Percentiles rank a stretch among this genome's conserved stretches.
phyloP scores from a whole-genome alignment of 2,888 invertebrate genomes.

The Metallyticus violacea region DNA sequence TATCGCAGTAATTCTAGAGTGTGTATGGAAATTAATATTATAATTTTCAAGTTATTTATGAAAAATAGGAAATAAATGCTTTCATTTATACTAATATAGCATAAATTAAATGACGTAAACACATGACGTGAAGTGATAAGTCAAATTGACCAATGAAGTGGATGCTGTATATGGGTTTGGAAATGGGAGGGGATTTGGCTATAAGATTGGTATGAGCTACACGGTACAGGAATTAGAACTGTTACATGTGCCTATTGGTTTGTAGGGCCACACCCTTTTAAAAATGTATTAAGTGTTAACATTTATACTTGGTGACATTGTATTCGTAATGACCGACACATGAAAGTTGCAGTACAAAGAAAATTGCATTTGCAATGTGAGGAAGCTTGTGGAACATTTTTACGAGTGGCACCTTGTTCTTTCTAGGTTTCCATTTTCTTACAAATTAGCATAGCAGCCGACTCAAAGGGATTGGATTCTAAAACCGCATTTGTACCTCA shows the following conservation, averaged over 20 bases:
- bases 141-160: background rate
- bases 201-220: background rate
- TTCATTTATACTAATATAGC: background rate
- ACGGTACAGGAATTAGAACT: background rate
- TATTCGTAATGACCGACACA: background rate
- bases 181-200: background rate
- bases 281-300: background rate
- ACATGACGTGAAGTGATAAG: constrained; percentile 13
- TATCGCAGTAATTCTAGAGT: background rate
- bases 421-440: background rate
- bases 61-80: background rate
- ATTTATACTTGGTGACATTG: background rate
- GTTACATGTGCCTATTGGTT: background rate
- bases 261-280: constrained; percentile 16
- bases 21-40: background rate
- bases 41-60: background rate
- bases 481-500: background rate
- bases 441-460: background rate
- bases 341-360: background rate
- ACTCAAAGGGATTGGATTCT: background rate
- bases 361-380: background rate
- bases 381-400: background rate
- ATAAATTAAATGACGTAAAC: constrained; percentile 19
- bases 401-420: background rate
- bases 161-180: background rate